Percentiles rank a stretch among this genome's conserved stretches.
These are phyloP conservation scores for Gallirallus australis DNA, from an alignment of 2,797 vertebrate genomes.

Conservation along the genomic window DNA sequence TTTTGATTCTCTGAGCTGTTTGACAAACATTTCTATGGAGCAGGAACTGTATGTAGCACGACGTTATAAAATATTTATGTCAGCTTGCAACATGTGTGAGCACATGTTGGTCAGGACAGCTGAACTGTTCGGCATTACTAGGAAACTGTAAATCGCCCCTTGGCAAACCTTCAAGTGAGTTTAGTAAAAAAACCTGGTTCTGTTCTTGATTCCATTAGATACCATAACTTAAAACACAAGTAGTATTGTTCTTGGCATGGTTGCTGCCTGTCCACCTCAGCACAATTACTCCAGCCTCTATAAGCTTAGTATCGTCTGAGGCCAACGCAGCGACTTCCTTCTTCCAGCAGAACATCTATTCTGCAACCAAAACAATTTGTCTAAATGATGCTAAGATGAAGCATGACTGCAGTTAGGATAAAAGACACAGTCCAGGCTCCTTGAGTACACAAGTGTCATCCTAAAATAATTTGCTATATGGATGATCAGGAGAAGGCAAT, in stretches of 20 bases:
- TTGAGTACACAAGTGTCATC: neutral
- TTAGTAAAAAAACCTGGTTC: neutral
- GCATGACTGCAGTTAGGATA: neutral
- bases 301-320: neutral
- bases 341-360: constrained; percentile 29
- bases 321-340: constrained; percentile 52
- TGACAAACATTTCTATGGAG: constrained; percentile 29
- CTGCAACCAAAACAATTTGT: neutral
- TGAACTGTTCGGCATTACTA: constrained; percentile 27
- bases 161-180: constrained; percentile 64
- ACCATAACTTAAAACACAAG: constrained; percentile 68
- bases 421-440: neutral
- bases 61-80: constrained; percentile 24
- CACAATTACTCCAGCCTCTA: neutral
- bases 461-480: neutral
- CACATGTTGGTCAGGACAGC: constrained; percentile 31
- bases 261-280: neutral
- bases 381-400: constrained; percentile 10
- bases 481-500: neutral
- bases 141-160: constrained; percentile 63
- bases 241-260: constrained; percentile 73
- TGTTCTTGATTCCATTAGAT: constrained; percentile 37
- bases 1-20: constrained; percentile 17
- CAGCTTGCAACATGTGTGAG: neutral
- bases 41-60: constrained; percentile 47